These are phyloP conservation scores for Anthoptus insignis DNA, from an alignment of 2,888 invertebrate species.

Conservation along the genomic window DNA sequence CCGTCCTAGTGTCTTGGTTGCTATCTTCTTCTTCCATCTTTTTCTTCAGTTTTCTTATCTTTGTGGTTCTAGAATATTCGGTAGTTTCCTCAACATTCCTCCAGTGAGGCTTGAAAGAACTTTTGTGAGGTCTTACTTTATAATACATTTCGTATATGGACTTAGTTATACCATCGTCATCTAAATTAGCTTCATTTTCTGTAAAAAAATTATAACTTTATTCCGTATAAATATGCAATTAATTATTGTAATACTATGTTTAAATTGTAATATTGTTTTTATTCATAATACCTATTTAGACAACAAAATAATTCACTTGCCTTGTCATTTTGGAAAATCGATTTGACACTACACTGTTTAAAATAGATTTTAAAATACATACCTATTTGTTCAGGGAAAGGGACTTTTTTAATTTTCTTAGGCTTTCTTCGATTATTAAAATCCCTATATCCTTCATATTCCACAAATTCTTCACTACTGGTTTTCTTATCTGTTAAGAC, in stretches of 20 bases:
- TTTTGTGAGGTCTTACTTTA: slow-evolving; percentile 52
- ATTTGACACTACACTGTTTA: too few species aligned
- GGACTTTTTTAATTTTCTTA: not conserved
- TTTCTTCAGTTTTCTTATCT: slow-evolving; percentile 36
- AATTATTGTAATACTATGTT: too few species aligned
- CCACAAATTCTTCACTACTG: slow-evolving; percentile 51
- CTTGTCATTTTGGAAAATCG: too few species aligned
- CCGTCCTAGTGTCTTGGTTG: slow-evolving; percentile 8
- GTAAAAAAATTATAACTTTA: not conserved
- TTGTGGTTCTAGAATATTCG: slow-evolving; percentile 46
- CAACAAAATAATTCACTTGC: too few species aligned
- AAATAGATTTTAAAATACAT: too few species aligned
- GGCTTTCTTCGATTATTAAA: slow-evolving; percentile 5
- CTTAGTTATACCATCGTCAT: slow-evolving; percentile 72
- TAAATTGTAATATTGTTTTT: too few species aligned
- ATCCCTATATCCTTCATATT: slow-evolving; percentile 58
- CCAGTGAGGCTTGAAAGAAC: slow-evolving; percentile 43
- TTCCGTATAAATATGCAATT: too few species aligned
- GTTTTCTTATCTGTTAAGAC: slow-evolving; percentile 48
- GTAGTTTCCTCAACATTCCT: slow-evolving; percentile 43
- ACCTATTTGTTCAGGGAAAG: slow-evolving; percentile 9
- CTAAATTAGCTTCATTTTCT: slow-evolving; percentile 31
- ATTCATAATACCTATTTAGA: too few species aligned
- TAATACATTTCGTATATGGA: slow-evolving; percentile 82
- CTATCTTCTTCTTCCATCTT: too few species aligned